A percentile compares a stretch with the other conserved stretches of the same genome.
Evolutionary conservation across 2,797 vertebrate species (phyloP).

Genomic region (Alauda arvensis): DNA sequence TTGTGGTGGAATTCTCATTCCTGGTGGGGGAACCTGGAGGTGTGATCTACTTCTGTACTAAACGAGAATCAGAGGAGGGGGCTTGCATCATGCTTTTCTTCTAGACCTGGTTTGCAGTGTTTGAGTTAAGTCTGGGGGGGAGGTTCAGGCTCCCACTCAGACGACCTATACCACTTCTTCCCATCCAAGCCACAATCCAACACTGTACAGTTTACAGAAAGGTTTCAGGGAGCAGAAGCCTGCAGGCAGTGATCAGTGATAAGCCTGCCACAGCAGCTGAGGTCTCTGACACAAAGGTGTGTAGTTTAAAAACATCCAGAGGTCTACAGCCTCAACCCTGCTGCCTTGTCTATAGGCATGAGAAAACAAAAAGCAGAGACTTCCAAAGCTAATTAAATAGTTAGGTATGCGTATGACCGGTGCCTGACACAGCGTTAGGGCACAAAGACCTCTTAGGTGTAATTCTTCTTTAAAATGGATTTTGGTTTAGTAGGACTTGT

Average conservation of each 20-base stretch:
- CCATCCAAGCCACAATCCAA: fast-evolving
- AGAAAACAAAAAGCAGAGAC: neutral
- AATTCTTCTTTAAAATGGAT: neutral
- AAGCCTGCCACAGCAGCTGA: fast-evolving
- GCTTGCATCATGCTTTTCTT: neutral
- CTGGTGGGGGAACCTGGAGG: neutral
- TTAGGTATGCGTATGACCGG: neutral
- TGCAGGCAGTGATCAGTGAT: neutral
- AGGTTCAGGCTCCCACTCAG: neutral
- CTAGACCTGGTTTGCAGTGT: neutral
- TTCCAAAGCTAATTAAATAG: neutral
- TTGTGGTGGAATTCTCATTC: neutral
- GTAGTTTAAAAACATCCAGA: neutral
- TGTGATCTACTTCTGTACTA: too few species aligned
- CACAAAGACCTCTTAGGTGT: neutral
- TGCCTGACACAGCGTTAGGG: neutral
- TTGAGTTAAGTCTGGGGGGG: neutral
- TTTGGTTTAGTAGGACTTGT: neutral
- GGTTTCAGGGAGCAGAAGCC: neutral
- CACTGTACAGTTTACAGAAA: neutral
- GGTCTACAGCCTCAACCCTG: neutral
- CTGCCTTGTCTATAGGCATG: neutral
- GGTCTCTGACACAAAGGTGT: neutral
- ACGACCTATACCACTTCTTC: neutral
- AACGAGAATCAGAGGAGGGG: neutral